Evolutionary conservation across 2,113 vertebrate species (phyloP).

Genomic region (Athene cunicularia): DNA sequence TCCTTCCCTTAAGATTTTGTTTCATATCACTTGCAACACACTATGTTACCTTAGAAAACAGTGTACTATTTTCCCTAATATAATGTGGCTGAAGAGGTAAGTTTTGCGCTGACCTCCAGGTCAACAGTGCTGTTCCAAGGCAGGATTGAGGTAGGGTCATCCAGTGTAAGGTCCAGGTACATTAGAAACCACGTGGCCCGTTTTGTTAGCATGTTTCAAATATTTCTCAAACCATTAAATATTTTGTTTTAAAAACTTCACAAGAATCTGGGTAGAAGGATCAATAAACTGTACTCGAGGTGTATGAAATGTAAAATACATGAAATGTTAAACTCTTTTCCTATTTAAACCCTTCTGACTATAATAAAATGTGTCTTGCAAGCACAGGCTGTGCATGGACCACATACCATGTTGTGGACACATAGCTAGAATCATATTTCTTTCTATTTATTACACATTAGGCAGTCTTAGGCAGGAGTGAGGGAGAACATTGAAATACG

Average conservation of each 20-base stretch:
- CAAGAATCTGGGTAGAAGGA: neutral
- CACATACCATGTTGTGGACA: neutral
- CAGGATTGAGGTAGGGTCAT: neutral
- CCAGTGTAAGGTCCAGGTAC: neutral
- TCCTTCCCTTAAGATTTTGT: neutral
- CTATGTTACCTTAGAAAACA: neutral
- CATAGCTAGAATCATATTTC: neutral
- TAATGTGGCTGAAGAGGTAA: neutral
- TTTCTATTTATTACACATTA: neutral
- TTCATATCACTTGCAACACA: neutral
- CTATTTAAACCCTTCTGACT: neutral
- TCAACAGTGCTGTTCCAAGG: neutral
- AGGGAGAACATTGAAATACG: neutral
- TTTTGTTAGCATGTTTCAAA: neutral
- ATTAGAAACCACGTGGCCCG: accelerated
- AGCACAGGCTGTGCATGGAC: neutral
- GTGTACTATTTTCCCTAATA: neutral
- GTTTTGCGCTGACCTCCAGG: neutral
- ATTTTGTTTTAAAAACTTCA: neutral
- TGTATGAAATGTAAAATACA: neutral
- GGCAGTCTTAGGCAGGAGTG: neutral
- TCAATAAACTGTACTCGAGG: neutral
- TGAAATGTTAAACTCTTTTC: neutral
- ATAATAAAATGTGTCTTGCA: neutral
- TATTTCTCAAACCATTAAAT: neutral